These are phyloP conservation scores for Sebastes ruberrimus DNA, from an alignment of 2,797 vertebrate genomes.

Conservation along the genomic window DNA sequence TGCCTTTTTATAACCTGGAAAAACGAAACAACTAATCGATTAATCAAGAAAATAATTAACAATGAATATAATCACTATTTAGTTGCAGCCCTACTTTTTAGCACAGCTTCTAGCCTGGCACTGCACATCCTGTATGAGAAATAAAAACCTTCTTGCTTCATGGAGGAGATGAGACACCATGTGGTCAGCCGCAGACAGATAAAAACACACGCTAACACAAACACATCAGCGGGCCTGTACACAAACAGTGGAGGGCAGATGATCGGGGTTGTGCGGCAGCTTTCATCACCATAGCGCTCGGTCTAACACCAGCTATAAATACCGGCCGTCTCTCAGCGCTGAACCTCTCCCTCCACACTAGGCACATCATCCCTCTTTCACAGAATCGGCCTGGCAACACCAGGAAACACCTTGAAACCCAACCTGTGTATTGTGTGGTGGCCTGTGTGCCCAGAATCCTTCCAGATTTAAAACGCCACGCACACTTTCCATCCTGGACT, in stretches of 20 bases:
- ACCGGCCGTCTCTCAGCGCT: constrained; percentile 48
- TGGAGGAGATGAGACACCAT: background rate
- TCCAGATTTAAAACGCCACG: background rate
- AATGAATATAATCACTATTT: no score
- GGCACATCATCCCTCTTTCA: constrained; percentile 75
- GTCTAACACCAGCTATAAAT: constrained; percentile 79
- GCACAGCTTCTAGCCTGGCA: background rate
- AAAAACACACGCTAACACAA: constrained; percentile 19
- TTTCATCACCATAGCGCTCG: constrained; percentile 72
- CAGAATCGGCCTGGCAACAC: constrained; percentile 62
- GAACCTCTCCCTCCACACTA: constrained; percentile 38
- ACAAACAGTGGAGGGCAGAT: constrained; percentile 34
- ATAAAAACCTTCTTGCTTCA: background rate
- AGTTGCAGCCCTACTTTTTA: background rate
- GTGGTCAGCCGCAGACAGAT: constrained; percentile 1
- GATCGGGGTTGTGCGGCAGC: constrained; percentile 62
- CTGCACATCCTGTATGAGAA: background rate
- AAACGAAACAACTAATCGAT: background rate
- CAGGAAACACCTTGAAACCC: constrained; percentile 70
- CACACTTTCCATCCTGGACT: constrained; percentile 39
- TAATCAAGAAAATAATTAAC: no score
- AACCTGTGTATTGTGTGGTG: constrained; percentile 51
- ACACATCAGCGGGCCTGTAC: constrained; percentile 25
- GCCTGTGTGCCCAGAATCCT: constrained; percentile 5
- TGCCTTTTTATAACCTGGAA: background rate